phyloP scores from a whole-genome alignment of 2,797 vertebrate species.

The Todus mexicanus region DNA sequence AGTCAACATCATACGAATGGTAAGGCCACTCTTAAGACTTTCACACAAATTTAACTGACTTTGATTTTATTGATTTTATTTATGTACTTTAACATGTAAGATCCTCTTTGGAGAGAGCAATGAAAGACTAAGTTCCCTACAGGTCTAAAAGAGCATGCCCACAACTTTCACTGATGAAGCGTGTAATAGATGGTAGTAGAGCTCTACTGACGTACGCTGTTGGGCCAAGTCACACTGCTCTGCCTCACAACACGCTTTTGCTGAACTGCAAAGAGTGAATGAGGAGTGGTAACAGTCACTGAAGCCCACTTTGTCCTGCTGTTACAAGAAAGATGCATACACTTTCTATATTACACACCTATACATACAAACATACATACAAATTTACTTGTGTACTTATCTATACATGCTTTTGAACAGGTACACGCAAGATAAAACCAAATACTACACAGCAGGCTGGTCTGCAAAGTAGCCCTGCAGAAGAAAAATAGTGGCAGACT shows the following conservation, averaged over 20 bases:
- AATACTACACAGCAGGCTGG: neutral
- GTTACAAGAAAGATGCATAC: neutral
- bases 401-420: neutral
- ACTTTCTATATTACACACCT: neutral
- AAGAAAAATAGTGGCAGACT: neutral
- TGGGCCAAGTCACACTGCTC: neutral
- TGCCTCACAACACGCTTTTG: neutral
- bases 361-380: neutral
- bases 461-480: neutral
- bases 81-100: neutral
- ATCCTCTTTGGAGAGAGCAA: neutral
- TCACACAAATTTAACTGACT: neutral
- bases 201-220: neutral
- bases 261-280: neutral
- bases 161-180: neutral
- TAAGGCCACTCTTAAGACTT: neutral
- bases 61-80: neutral
- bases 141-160: neutral
- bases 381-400: rapidly evolving
- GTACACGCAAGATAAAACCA: neutral
- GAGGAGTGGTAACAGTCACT: neutral
- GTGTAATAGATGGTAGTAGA: neutral
- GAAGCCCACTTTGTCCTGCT: neutral
- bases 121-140: neutral
- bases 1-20: neutral